Evolutionary conservation across 2,797 vertebrate species (phyloP).

Genomic region (Melopsittacus undulatus): DNA sequence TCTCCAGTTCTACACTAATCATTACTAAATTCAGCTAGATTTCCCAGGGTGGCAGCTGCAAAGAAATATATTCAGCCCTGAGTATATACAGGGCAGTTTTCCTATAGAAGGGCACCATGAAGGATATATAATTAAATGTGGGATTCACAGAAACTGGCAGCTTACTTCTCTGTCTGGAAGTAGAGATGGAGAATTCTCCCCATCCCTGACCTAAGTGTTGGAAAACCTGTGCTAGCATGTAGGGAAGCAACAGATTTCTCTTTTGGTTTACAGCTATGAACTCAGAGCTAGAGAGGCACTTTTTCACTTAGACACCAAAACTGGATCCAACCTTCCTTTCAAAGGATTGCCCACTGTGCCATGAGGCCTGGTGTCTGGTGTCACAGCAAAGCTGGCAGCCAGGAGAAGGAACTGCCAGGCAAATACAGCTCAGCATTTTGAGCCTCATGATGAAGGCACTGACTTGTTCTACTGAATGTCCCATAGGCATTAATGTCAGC

Average conservation of each 20-base stretch:
- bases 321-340: neutral
- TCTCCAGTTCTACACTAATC: neutral
- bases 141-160: neutral
- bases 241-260: neutral
- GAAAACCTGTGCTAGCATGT: neutral
- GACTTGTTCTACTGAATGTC: neutral
- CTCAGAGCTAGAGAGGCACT: neutral
- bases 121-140: neutral
- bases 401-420: neutral
- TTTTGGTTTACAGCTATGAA: neutral
- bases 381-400: neutral
- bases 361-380: neutral
- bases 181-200: neutral
- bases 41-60: neutral
- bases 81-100: neutral
- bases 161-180: neutral
- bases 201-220: neutral
- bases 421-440: neutral
- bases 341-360: neutral
- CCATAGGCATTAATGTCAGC: neutral
- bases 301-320: neutral
- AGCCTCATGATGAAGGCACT: neutral
- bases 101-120: neutral
- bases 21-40: neutral
- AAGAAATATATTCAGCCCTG: neutral